Evolutionary conservation across 2,797 vertebrate species (phyloP), one percentile per base, ranked within the genome.

Genomic region (Dallia pectoralis): DNA sequence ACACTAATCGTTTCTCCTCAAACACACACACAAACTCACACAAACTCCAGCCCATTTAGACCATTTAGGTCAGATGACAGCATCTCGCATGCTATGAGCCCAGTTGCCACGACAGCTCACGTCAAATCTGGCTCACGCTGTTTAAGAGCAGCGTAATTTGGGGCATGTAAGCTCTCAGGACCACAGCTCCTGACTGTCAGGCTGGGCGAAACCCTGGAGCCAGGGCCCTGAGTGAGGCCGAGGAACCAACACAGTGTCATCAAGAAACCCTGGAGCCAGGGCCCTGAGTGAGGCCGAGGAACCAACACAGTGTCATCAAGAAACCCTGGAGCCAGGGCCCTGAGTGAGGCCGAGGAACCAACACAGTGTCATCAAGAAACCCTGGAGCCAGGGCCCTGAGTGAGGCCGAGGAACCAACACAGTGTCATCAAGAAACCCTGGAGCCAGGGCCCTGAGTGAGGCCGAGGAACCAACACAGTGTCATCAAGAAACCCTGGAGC

Each of bases 51-150:
- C 87, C 89, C 88, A 88, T 91, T 90, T 87, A 86, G 80, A 90
- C 86, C 91, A 93, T 93, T 93, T 93, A 93, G 92, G 91, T 93
- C 93, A 94, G 84, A 92, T 92, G 90, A 92, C 90, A 90, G 78
- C 77, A 77, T 88, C 82, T 90, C 87, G 73, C 81, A 72, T 88
- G 87, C 89, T 87, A 85, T 85, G 79, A 89, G 90, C 87, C 81
- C 79, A 79, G 86, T 88, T 92, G 89, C 89, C 89, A 87, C 85
- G 87, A 91, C 90, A 91, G 90, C 91, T 91, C 91, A 85, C 84
- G 83, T 93, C 92, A 93, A 90, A 91, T 91, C 87, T 87, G 90
- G 88, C 91, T 90, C 89, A 91, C 91, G 90, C 88, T 89, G 89
- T 62, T 40, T 92, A 86, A 90, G 88, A 90, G 87, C 88, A 85